Evolutionary conservation across 2,113 vertebrate genomes (phyloP).

Genomic region (Xenus cinereus): DNA sequence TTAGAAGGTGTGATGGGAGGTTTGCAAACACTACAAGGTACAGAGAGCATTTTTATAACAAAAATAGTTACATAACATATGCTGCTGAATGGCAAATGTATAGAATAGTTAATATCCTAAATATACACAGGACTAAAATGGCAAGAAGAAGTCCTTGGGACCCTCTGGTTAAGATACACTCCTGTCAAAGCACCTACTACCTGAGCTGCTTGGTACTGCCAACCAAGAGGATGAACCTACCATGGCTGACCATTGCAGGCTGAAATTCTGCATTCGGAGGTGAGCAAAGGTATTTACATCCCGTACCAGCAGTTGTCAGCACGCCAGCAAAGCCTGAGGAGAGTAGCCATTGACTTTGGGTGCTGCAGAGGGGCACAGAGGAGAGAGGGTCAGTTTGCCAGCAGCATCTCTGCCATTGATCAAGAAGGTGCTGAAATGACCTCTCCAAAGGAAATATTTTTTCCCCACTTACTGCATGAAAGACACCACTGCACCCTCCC

Average conservation of each 20-base stretch:
- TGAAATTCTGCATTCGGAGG: not conserved
- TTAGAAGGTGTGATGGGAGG: not conserved
- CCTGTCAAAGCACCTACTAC: not conserved
- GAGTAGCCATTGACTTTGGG: not conserved
- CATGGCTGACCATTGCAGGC: not conserved
- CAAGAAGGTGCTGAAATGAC: not conserved
- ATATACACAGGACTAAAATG: not conserved
- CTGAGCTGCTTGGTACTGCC: not conserved
- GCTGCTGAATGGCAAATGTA: not conserved
- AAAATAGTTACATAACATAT: not conserved
- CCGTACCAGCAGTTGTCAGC: rapidly evolving
- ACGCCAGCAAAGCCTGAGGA: not conserved
- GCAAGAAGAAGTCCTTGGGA: not conserved
- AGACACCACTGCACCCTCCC: no score
- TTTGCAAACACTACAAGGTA: not conserved
- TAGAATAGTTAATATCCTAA: not conserved
- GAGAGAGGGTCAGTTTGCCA: not conserved
- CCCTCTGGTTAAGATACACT: not conserved
- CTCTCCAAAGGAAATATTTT: not conserved
- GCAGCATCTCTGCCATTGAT: not conserved
- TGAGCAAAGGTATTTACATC: not conserved
- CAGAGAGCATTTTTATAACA: not conserved
- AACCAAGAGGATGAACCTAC: not conserved
- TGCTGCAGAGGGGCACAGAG: not conserved
- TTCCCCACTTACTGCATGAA: no score